Conservation (phyloP, 2,797 vertebrate genomes). For the Gouania willdenowi region DNA sequence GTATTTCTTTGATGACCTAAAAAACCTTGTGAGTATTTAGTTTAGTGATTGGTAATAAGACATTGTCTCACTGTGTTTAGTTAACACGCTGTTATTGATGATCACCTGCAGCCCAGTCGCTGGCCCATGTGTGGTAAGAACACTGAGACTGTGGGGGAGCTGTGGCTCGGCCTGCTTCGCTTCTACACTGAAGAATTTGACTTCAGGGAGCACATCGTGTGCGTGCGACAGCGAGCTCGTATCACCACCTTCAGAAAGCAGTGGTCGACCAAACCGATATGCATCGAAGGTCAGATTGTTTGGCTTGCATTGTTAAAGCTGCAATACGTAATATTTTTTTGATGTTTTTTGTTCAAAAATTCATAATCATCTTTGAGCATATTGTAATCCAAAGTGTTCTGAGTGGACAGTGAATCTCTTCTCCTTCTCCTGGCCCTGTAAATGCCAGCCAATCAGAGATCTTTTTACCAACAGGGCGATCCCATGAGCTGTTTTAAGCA, state of each 20-base stretch:
- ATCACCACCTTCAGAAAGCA: slow-evolving; percentile 97
- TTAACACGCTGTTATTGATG: background rate
- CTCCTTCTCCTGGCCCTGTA: too few relatives aligned
- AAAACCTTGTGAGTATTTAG: slow-evolving; percentile 79
- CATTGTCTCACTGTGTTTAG: too few relatives aligned
- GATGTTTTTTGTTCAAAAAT: too few relatives aligned
- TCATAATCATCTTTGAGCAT: too few relatives aligned
- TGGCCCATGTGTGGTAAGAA: slow-evolving; percentile 87
- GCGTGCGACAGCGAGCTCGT: slow-evolving; percentile 82
- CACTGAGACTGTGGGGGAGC: slow-evolving; percentile 85
- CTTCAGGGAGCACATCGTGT: slow-evolving; percentile 93
- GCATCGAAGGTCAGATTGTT: slow-evolving; percentile 86
- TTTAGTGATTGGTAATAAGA: background rate
- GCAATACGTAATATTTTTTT: too few relatives aligned
- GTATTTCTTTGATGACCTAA: slow-evolving; percentile 87
- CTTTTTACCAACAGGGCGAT: too few relatives aligned
- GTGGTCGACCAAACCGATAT: slow-evolving; percentile 96
- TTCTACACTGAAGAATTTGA: slow-evolving; percentile 97
- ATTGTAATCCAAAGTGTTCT: too few relatives aligned
- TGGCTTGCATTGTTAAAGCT: background rate
- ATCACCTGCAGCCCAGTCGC: slow-evolving; percentile 70
- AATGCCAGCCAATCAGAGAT: too few relatives aligned
- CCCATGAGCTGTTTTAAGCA: too few relatives aligned
- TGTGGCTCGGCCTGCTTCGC: slow-evolving; percentile 92
- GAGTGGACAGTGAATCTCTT: too few relatives aligned